Percentiles rank a stretch among this genome's conserved stretches.
Evolutionary conservation across 2,888 invertebrate species (phyloP).

Genomic region (Desoria tigrina): DNA sequence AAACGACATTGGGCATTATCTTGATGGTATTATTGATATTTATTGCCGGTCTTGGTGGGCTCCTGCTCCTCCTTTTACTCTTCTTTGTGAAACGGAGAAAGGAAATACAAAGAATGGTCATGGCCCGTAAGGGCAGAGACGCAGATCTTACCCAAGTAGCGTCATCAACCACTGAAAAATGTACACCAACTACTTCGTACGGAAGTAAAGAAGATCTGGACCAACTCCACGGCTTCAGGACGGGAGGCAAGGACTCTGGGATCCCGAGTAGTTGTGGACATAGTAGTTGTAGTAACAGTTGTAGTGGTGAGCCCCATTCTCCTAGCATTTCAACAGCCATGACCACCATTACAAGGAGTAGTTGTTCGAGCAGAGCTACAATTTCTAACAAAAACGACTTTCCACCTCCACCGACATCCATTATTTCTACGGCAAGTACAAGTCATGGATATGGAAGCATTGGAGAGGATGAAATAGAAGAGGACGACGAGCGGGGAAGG

Average conservation of each 20-base stretch:
- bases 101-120: constrained; percentile 37
- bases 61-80: constrained; percentile 24
- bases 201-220: background rate
- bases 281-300: background rate
- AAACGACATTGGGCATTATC: constrained; percentile 50
- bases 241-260: background rate
- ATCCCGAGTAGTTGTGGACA: background rate
- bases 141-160: constrained; percentile 12
- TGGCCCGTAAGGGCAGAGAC: constrained; percentile 18
- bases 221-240: background rate
- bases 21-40: constrained; percentile 53
- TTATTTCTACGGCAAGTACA: constrained; percentile 19
- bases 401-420: constrained; percentile 23
- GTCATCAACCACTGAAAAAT: constrained; percentile 26
- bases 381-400: constrained; percentile 15
- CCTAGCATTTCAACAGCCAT: background rate
- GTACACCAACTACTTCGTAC: background rate
- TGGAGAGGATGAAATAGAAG: constrained; percentile 18
- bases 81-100: constrained; percentile 27
- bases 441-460: constrained; percentile 20
- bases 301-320: constrained; percentile 9
- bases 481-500: background rate
- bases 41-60: constrained; percentile 40
- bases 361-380: background rate
- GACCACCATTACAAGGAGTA: constrained; percentile 1